phyloP scores from a whole-genome alignment of 2,888 invertebrate species.

The Drosophila conformis region DNA sequence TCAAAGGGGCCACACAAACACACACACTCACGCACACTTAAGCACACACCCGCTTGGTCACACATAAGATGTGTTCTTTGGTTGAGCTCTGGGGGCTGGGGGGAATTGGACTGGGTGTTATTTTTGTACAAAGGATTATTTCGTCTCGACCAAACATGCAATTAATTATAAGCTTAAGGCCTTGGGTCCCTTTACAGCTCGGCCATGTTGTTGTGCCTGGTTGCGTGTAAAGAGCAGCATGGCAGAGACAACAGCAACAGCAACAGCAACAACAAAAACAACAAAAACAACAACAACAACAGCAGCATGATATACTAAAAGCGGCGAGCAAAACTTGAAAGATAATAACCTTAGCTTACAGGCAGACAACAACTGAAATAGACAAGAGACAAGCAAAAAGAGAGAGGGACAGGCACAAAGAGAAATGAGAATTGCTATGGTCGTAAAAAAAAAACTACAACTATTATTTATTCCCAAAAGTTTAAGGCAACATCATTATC shows the following conservation, averaged over 20 bases:
- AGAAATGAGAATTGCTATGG: constrained; percentile 21
- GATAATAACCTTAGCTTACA: constrained; percentile 81
- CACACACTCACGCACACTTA: constrained; percentile 18
- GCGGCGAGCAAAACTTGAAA: constrained; percentile 73
- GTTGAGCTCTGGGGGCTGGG: constrained; percentile 33
- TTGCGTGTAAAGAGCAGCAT: constrained; percentile 62
- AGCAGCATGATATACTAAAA: constrained; percentile 47
- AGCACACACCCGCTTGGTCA: constrained; percentile 25
- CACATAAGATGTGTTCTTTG: constrained; percentile 52
- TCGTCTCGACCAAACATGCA: constrained; percentile 85
- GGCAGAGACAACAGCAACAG: constrained; percentile 54
- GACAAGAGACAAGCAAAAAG: constrained; percentile 33
- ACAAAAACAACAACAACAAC: constrained; percentile 31
- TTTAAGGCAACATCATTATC: constrained; percentile 84
- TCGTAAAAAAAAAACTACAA: constrained; percentile 54
- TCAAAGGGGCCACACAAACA: constrained; percentile 57
- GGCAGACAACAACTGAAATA: constrained; percentile 44
- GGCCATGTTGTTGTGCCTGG: constrained; percentile 65
- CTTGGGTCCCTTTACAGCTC: constrained; percentile 81
- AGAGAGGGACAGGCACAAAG: background rate
- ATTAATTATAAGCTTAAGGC: constrained; percentile 85
- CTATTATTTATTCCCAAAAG: constrained; percentile 83
- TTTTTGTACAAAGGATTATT: constrained; percentile 83
- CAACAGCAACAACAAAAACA: constrained; percentile 33
- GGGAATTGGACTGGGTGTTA: constrained; percentile 59